Base-by-base conservation (phyloP, 2,888 invertebrate genomes). In the Arrhopalites spinosus region DNA sequence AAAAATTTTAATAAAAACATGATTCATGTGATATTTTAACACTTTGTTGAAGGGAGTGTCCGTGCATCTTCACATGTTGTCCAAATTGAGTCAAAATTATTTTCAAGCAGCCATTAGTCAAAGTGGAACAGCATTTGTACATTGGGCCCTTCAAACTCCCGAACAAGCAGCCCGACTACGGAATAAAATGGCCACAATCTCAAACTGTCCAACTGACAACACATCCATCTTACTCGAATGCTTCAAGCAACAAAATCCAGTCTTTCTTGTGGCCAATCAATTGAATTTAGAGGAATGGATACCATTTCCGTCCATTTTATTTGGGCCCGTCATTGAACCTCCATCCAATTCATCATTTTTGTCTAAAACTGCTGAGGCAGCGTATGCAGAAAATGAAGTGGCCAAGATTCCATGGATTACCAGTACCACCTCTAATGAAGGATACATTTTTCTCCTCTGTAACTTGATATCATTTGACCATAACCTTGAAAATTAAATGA, bases 311-410 rank as follows among this genome's bases (percentile, higher is more conserved):
- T 73, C 79, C 2, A 77, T 80, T 27, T 66, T 81, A 0, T 81
- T 81, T 74, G 81, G 78, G 0, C 81, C 81, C 2, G 78, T 81
- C 13, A 73, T 79, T 23, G 81, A 81, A 43, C 75, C 73, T 13
- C 29, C 73, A 2, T 77, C 78, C 25, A 74, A 77, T 45, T 74
- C 77, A 11, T 80, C 80, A 11, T 81, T 81, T 59, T 59, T 81
- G 27, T 71, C 72, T 15, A 77, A 74, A 17, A 68, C 70, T 8
- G 80, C 81, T 0, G 76, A 77, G 47, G 47, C 45, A 8, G 64
- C 78, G 1, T 81, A 80, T 27, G 70, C 68, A 8, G 75, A 64
- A 47, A 75, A 75, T 2, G 29, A 66, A 20, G 81, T 81, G 0
- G 66, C 78, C 7, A 53, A 77, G 7, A 80, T 79, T 20, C 81